phyloP scores from a whole-genome alignment of 2,888 invertebrate species.

The Eudasyphora cyanicolor region DNA sequence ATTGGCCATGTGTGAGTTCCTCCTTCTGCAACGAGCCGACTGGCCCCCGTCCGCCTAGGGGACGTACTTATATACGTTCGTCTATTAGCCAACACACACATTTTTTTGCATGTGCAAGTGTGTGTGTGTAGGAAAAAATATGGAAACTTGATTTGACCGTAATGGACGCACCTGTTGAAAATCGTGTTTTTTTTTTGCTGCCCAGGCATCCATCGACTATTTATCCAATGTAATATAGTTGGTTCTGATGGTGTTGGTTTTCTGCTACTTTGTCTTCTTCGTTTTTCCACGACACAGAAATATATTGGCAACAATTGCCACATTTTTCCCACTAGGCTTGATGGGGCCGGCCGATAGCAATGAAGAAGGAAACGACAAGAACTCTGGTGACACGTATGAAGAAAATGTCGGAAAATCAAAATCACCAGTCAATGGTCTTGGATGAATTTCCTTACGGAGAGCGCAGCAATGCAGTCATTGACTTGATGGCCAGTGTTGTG shows the following conservation, averaged over 20 bases:
- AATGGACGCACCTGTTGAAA: conserved; percentile 77
- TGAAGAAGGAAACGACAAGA: too few relatives aligned
- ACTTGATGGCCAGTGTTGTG: neutral
- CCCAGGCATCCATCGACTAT: conserved; percentile 25
- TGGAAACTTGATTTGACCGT: conserved; percentile 65
- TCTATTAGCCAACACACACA: neutral
- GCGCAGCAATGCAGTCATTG: neutral
- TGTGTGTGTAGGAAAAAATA: conserved; percentile 46
- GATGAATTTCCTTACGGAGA: neutral
- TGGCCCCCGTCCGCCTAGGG: neutral
- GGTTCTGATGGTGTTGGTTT: neutral
- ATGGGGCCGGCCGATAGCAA: too few relatives aligned
- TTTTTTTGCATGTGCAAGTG: neutral
- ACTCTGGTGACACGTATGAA: neutral
- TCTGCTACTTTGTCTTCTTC: neutral
- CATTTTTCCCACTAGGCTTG: neutral
- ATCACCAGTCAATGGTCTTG: neutral
- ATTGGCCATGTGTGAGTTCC: neutral
- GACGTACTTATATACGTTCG: conserved; percentile 15
- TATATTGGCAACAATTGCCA: neutral
- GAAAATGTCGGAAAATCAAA: neutral
- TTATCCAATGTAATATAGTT: neutral
- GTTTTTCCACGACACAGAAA: neutral
- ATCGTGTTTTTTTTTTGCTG: conserved; percentile 71
- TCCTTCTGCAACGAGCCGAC: too few relatives aligned